A percentile compares a stretch with the other conserved stretches of the same genome.
Conservation (phyloP, 2,888 invertebrate species). For the Tenodera sinensis region DNA sequence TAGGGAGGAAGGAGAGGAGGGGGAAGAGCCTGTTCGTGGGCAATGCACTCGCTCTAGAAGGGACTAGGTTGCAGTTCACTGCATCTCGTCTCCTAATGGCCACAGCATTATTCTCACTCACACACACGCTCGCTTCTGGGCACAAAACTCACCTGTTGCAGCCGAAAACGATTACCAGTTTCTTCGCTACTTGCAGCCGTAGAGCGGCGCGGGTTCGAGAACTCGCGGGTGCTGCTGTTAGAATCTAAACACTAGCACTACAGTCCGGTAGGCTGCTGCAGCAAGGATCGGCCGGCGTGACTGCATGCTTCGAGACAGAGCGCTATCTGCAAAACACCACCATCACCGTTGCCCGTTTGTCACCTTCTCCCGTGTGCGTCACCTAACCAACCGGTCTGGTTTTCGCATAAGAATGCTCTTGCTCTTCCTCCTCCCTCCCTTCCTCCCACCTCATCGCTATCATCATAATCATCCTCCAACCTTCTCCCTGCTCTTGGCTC, state of each 20-base stretch:
- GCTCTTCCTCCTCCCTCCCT: constrained; percentile 3
- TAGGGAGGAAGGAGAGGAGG: background rate
- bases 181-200: background rate
- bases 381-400: constrained; percentile 24
- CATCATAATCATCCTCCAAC: background rate
- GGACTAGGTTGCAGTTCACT: constrained; percentile 8
- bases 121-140: background rate
- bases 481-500: background rate
- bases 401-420: constrained; percentile 20
- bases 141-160: constrained; percentile 3
- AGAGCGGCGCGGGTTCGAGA: background rate
- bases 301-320: background rate
- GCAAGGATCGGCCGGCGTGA: background rate
- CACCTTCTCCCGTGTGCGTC: constrained; percentile 22
- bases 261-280: background rate
- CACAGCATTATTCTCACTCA: constrained; percentile 1
- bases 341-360: constrained; percentile 22
- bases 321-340: constrained; percentile 11
- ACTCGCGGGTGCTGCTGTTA: background rate
- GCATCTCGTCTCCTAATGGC: constrained; percentile 11
- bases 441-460: background rate
- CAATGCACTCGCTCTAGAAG: constrained; percentile 5
- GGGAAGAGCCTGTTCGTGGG: constrained; percentile 7
- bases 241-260: background rate
- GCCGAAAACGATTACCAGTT: background rate